Evolutionary conservation across 2,113 vertebrate genomes (phyloP).

Genomic region (Cyprinus carpio): DNA sequence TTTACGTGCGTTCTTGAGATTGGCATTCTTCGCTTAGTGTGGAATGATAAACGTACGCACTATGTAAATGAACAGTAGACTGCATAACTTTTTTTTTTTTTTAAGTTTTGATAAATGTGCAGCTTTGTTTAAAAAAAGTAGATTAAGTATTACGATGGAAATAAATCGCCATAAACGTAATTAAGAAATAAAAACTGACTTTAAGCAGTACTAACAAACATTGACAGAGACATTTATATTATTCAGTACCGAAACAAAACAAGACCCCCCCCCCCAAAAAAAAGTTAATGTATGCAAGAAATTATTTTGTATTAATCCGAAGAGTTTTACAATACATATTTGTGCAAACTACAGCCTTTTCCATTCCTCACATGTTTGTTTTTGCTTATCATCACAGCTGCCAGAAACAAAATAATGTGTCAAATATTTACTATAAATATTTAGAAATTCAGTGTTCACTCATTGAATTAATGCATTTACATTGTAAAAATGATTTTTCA

Average conservation of each 20-base stretch:
- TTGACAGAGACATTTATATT: not conserved
- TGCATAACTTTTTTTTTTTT: not conserved
- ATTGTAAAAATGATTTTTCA: no score
- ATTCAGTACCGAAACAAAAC: no score
- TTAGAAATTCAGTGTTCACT: no score
- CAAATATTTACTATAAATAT: no score
- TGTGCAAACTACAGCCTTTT: not conserved
- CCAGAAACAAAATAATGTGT: no score
- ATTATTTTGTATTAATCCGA: not conserved
- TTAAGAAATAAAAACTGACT: not conserved
- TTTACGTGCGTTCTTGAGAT: constrained; percentile 2
- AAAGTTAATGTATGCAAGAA: not conserved
- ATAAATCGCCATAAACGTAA: not conserved
- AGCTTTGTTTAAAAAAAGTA: not conserved
- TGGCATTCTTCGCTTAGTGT: constrained; percentile 18
- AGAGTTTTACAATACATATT: not conserved
- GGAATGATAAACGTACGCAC: not conserved
- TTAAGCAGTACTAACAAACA: not conserved
- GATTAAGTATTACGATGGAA: not conserved
- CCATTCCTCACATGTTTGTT: not conserved
- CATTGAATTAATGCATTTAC: no score
- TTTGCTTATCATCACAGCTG: not conserved
- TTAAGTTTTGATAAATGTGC: not conserved
- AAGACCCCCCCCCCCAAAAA: not conserved
- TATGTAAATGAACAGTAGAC: not conserved